phyloP scores from a whole-genome alignment of 2,797 vertebrate species.

The Lates japonicus region DNA sequence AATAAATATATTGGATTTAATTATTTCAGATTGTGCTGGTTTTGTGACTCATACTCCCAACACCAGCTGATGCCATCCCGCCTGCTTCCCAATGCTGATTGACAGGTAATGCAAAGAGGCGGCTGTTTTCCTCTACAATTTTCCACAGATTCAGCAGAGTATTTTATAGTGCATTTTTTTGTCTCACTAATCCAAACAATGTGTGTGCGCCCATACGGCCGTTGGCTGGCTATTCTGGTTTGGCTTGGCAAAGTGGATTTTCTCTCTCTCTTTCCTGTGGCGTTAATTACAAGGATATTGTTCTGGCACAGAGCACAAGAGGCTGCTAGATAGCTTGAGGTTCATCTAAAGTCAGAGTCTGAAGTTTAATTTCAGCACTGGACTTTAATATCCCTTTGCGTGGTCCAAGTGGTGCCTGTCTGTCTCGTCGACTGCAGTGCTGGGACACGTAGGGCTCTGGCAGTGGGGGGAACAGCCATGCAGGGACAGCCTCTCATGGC shows the following conservation, averaged over 20 bases:
- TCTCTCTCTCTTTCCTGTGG: constrained; percentile 60
- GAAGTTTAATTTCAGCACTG: constrained; percentile 76
- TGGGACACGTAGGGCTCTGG: constrained; percentile 62
- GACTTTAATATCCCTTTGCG: constrained; percentile 71
- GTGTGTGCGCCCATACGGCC: constrained; percentile 63
- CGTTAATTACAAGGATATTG: constrained; percentile 82
- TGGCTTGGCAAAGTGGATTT: constrained; percentile 60
- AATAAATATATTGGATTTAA: constrained; percentile 10
- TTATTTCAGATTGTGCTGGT: constrained; percentile 32
- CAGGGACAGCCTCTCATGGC: constrained; percentile 73
- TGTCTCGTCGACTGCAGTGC: constrained; percentile 63
- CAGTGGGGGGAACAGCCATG: constrained; percentile 55
- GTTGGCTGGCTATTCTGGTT: constrained; percentile 74
- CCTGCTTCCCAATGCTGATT: constrained; percentile 73
- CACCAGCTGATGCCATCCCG: constrained; percentile 75
- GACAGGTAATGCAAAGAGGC: constrained; percentile 76
- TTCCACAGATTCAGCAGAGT: constrained; percentile 85
- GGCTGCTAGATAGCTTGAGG: constrained; percentile 78
- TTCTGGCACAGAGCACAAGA: constrained; percentile 64
- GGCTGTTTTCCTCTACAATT: constrained; percentile 67
- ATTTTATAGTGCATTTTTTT: constrained; percentile 82
- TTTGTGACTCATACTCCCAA: constrained; percentile 63
- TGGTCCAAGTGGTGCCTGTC: constrained; percentile 77
- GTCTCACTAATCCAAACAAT: constrained; percentile 76
- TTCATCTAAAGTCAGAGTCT: constrained; percentile 70